Percentiles rank a stretch among this genome's conserved stretches.
Conservation (phyloP, 2,797 vertebrate genomes). For the Eulemur mongoz region DNA sequence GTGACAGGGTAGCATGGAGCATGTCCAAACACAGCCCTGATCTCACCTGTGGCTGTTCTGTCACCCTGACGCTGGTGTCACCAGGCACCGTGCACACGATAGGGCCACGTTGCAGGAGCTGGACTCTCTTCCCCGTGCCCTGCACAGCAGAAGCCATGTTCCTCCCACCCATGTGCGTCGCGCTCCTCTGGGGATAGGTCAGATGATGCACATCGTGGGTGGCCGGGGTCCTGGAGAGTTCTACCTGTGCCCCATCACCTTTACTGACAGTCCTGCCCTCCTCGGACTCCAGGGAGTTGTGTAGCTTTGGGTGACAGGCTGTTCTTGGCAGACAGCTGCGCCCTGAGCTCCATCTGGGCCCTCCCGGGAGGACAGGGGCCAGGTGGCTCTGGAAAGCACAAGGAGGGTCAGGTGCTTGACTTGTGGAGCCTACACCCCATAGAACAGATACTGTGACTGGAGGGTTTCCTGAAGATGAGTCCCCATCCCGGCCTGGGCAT, state of each 20-base stretch:
- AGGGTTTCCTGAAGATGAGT: not conserved
- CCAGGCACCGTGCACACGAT: accelerated
- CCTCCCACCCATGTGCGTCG: accelerated
- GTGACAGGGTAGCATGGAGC: not conserved
- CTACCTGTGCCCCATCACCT: not conserved
- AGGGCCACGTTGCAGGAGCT: accelerated
- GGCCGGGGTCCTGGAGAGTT: not conserved
- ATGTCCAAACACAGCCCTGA: not conserved
- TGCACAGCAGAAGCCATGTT: not conserved
- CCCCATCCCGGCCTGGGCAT: not conserved
- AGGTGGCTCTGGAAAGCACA: not conserved
- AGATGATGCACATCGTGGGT: too few species aligned
- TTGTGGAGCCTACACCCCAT: not conserved
- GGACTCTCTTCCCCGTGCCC: accelerated
- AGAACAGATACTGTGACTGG: not conserved
- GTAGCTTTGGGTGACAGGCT: too few species aligned
- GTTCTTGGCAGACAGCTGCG: not conserved
- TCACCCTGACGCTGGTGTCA: accelerated
- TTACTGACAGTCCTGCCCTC: not conserved
- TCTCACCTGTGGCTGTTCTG: not conserved
- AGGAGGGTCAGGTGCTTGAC: not conserved
- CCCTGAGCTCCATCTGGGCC: not conserved
- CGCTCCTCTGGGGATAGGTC: not conserved
- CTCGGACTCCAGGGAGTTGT: not conserved
- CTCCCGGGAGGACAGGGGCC: not conserved